These are phyloP conservation scores for Drosophila bipectinata DNA, from an alignment of 1,140 invertebrate genomes.

Conservation along the genomic window DNA sequence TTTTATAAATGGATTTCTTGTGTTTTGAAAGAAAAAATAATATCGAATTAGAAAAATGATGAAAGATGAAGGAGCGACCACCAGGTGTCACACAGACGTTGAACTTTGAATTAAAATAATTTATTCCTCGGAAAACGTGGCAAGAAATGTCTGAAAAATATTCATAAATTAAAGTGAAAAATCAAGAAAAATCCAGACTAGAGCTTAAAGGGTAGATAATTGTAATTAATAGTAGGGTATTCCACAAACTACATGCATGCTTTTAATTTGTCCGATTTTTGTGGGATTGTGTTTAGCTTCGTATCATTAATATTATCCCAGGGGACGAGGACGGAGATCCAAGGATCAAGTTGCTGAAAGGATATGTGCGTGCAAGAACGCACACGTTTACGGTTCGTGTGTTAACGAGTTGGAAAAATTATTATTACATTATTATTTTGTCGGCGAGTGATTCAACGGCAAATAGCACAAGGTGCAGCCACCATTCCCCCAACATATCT, in stretches of 20 bases:
- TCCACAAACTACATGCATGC: too few relatives aligned
- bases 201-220: too few relatives aligned
- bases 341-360: background rate
- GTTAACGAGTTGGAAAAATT: slow-evolving; percentile 82
- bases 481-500: background rate
- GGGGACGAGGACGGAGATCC: too few relatives aligned
- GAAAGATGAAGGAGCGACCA: background rate
- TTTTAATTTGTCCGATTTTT: too few relatives aligned
- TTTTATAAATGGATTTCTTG: slow-evolving; percentile 58
- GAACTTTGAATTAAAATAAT: background rate
- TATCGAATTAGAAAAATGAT: slow-evolving; percentile 9
- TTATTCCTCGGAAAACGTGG: too few relatives aligned
- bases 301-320: too few relatives aligned
- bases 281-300: too few relatives aligned
- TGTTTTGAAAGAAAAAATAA: slow-evolving; percentile 28
- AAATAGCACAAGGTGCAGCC: slow-evolving; percentile 50
- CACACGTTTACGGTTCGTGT: slow-evolving; percentile 56
- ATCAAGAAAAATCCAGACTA: too few relatives aligned
- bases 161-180: background rate
- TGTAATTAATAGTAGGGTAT: too few relatives aligned
- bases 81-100: too few relatives aligned
- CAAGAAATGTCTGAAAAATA: background rate
- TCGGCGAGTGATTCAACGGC: slow-evolving; percentile 63
- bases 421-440: slow-evolving; percentile 82
- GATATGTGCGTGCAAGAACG: background rate